These are phyloP conservation scores for Anastrepha ludens DNA, from an alignment of 1,140 invertebrate genomes.

Conservation along the genomic window DNA sequence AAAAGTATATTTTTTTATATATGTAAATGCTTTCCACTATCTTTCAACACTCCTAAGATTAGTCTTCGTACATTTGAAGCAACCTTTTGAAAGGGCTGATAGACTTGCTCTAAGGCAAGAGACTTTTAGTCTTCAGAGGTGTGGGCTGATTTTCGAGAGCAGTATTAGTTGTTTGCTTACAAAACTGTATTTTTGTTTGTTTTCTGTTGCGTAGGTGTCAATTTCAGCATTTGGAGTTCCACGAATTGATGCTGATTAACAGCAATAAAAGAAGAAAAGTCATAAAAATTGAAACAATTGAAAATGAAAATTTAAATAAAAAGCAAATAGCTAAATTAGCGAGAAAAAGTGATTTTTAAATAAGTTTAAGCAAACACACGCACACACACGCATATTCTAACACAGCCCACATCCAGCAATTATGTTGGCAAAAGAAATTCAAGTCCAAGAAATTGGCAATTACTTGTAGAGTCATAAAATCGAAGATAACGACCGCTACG, in stretches of 20 bases:
- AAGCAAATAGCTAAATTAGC: neutral
- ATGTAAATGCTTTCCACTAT: no score
- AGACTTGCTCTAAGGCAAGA: no score
- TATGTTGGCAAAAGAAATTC: neutral
- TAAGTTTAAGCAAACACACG: neutral
- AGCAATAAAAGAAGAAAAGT: conserved; percentile 3
- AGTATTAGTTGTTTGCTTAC: no score
- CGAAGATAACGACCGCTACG: conserved; percentile 1
- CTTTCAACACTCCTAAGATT: no score
- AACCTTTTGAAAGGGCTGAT: no score
- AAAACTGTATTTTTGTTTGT: no score
- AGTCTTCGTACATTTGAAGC: no score
- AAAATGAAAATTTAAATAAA: neutral
- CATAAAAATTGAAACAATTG: neutral
- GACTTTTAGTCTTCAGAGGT: no score
- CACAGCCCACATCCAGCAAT: neutral
- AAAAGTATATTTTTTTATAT: no score
- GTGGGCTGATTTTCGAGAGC: no score
- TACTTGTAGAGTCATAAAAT: conserved; percentile 20
- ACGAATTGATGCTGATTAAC: neutral
- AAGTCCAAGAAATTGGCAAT: conserved; percentile 10
- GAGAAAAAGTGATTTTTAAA: conserved; percentile 15
- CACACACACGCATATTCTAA: neutral
- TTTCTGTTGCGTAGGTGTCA: neutral
- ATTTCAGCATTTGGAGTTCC: neutral